Evolutionary conservation across 2,888 invertebrate genomes (phyloP), one percentile per base, ranked within the genome.

Genomic region (Aspidiotus rigidus): DNA sequence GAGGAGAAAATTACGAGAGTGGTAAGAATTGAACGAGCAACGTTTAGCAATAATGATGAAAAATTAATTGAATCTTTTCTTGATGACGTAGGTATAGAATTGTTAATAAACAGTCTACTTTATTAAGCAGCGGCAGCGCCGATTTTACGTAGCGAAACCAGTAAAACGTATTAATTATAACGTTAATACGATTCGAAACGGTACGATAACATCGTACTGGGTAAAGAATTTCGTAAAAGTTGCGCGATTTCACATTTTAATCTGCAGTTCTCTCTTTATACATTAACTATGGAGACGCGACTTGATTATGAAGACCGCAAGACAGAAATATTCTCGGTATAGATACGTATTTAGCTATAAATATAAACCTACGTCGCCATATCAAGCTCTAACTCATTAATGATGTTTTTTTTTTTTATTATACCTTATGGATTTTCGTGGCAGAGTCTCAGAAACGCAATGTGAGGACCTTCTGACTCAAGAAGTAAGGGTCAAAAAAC

Each of bases 131-230:
- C 28, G 28, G 28, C 28, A 28, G 28, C 28, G 5, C 28, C 28
- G 28, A 28, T 28, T 28, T 49, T 49, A 49, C 49, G 49, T n/a
- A 13, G 49, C n/a, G 49, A 49, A n/a, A 49, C 49, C 49, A 49
- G 49, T 49, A 49, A 49, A 49, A 49, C 49, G 11, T 49, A 49
- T 49, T 49, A 49, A 49, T 49, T 49, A 49, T n/a, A 49, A n/a
- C 49, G 49, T 49, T 49, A 49, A 49, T 49, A 49, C n/a, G 49
- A 49, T 49, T 49, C n/a, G 49, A 49, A 49, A 49, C 49, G 49
- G 49, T 49, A 49, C 49, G 49, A 49, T 49, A 49, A 49, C 49
- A 49, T 49, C 49, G 49, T 28, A 28, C 49, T n/a, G 49, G n/a
- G 11, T 13, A 6, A 49, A 49, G 49, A 49, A 49, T 49, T 49